These are phyloP conservation scores for Pseudopodoces humilis DNA, from an alignment of 2,113 vertebrate genomes.

Conservation along the genomic window DNA sequence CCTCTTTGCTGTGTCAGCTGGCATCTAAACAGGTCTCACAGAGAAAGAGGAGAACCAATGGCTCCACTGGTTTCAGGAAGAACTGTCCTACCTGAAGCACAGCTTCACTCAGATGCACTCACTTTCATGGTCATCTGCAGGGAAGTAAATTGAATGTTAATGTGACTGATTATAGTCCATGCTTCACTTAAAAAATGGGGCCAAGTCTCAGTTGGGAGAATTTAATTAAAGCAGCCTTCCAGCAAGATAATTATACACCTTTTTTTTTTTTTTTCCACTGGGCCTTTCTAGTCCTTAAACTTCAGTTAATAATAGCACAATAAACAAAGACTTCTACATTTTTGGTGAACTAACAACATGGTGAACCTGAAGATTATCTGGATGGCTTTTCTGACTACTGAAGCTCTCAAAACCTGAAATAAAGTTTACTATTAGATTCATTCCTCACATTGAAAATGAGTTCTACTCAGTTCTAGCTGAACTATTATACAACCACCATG, in stretches of 20 bases:
- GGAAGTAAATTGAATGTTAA: constrained; percentile 26
- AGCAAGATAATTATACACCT: constrained; percentile 43
- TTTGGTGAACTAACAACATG: background rate
- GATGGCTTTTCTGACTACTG: background rate
- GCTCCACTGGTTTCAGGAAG: background rate
- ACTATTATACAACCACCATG: background rate
- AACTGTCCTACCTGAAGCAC: background rate
- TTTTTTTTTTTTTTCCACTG: background rate
- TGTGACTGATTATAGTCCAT: background rate
- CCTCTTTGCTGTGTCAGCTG: background rate
- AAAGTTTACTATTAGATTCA: background rate
- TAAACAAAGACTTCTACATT: constrained; percentile 1
- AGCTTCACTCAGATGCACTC: background rate
- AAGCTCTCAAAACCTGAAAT: background rate
- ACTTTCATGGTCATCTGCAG: constrained; percentile 1
- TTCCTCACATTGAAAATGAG: background rate
- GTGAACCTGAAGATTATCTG: background rate
- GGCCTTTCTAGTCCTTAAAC: constrained; percentile 24
- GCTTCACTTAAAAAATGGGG: constrained; percentile 51
- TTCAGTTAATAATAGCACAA: constrained; percentile 30
- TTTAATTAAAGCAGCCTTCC: constrained; percentile 65
- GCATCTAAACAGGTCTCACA: background rate
- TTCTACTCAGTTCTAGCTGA: background rate
- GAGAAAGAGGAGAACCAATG: background rate
- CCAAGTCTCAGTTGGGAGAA: constrained; percentile 53